Evolutionary conservation across 1,140 invertebrate species (phyloP).

Genomic region (Aphis gossypii): DNA sequence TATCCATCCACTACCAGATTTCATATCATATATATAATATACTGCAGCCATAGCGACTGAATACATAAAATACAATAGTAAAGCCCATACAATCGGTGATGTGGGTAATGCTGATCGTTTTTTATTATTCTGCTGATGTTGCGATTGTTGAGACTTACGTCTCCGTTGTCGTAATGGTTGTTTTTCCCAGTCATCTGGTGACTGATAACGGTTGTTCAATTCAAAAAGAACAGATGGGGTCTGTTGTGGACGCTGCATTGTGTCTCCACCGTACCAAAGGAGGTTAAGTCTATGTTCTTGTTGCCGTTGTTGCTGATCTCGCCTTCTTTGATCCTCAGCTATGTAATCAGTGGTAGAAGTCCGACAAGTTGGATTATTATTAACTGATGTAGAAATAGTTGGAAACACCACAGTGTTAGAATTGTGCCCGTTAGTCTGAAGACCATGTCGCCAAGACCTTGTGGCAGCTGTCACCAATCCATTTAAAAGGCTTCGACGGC

Average conservation of each 20-base stretch:
- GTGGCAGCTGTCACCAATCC: constrained; percentile 29
- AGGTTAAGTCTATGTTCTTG: constrained; percentile 3
- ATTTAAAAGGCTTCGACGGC: neutral
- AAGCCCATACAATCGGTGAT: neutral
- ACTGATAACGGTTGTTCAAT: neutral
- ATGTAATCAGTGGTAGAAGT: neutral
- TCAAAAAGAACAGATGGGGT: neutral
- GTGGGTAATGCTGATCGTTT: neutral
- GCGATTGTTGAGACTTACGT: neutral
- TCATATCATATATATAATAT: neutral
- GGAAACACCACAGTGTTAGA: constrained; percentile 34
- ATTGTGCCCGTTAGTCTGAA: neutral
- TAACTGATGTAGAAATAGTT: neutral
- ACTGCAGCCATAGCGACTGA: neutral
- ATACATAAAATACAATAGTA: neutral
- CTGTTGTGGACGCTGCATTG: neutral
- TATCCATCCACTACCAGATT: constrained; percentile 23
- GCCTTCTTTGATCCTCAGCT: neutral
- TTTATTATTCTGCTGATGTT: neutral
- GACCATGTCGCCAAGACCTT: constrained; percentile 40
- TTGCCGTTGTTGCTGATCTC: neutral
- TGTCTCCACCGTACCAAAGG: constrained; percentile 30
- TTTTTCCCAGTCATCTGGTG: constrained; percentile 43
- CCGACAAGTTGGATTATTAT: neutral
- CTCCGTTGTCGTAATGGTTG: neutral